Evolutionary conservation across 2,888 invertebrate species (phyloP).

Genomic region (Rhodophaea formosa): DNA sequence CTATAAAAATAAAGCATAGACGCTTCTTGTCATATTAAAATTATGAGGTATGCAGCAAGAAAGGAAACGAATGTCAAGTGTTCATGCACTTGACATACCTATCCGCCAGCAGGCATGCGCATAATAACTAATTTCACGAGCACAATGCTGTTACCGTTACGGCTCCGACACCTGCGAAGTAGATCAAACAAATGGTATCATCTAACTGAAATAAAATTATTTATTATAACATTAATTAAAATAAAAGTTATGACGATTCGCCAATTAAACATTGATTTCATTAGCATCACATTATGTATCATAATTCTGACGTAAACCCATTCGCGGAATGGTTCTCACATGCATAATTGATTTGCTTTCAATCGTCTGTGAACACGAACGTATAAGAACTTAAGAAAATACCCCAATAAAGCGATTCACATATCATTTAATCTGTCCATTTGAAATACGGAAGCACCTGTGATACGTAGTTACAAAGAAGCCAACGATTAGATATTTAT

Average conservation of each 20-base stretch:
- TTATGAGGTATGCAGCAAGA: slow-evolving; percentile 2
- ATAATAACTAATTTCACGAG: slow-evolving; percentile 18
- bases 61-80: slow-evolving; percentile 15
- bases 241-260: slow-evolving; percentile 14
- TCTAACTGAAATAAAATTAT: not conserved
- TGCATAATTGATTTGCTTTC: slow-evolving; percentile 38
- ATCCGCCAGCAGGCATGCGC: slow-evolving; percentile 15
- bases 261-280: slow-evolving; percentile 38
- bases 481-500: no score
- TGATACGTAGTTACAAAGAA: no score
- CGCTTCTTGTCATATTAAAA: slow-evolving; percentile 3
- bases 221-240: not conserved
- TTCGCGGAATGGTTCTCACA: slow-evolving; percentile 49
- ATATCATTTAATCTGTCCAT: not conserved
- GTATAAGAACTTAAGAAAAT: slow-evolving; percentile 12
- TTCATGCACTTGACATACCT: slow-evolving; percentile 16
- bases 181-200: slow-evolving; percentile 8
- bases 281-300: slow-evolving; percentile 46
- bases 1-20: not conserved
- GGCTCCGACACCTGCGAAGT: not conserved
- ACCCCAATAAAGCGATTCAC: not conserved
- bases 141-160: slow-evolving; percentile 7
- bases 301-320: slow-evolving; percentile 32
- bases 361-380: slow-evolving; percentile 29
- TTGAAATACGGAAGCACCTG: no score